phyloP scores from a whole-genome alignment of 2,797 vertebrate genomes.

The Pagetopsis macropterus region DNA sequence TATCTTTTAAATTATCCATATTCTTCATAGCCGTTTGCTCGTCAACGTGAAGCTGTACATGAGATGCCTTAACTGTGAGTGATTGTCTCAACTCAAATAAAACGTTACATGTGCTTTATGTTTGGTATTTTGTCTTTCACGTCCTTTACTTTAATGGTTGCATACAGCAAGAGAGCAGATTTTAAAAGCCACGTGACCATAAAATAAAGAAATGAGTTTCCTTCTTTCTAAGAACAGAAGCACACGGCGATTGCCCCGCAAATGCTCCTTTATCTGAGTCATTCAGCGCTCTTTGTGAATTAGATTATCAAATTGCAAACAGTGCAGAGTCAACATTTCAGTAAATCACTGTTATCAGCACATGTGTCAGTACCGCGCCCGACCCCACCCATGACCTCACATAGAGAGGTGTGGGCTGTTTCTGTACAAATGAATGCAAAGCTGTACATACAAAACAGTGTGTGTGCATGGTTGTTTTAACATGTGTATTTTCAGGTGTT shows the following conservation, averaged over 20 bases:
- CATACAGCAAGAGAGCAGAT: no score
- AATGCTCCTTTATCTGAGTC: conserved; percentile 32
- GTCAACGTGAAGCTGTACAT: neutral
- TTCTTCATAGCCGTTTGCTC: neutral
- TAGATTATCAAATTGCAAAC: conserved; percentile 59
- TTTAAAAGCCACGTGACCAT: neutral
- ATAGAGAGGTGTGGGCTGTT: neutral
- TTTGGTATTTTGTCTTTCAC: neutral
- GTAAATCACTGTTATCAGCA: conserved; percentile 56
- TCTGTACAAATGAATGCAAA: neutral
- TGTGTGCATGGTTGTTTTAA: neutral
- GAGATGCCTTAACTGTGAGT: neutral
- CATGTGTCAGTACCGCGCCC: conserved; percentile 21
- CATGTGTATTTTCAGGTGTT: conserved; percentile 84
- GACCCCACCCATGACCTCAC: conserved; percentile 38
- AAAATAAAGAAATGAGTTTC: neutral
- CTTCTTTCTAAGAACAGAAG: neutral
- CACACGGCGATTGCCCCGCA: neutral
- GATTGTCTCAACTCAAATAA: neutral
- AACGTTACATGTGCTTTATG: neutral
- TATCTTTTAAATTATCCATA: neutral
- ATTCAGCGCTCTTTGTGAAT: conserved; percentile 18
- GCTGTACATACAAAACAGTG: neutral
- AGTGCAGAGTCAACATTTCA: conserved; percentile 60
- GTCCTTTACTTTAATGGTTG: neutral